Base-by-base conservation (phyloP, 2,888 invertebrate genomes). In the Agrotis puta region DNA sequence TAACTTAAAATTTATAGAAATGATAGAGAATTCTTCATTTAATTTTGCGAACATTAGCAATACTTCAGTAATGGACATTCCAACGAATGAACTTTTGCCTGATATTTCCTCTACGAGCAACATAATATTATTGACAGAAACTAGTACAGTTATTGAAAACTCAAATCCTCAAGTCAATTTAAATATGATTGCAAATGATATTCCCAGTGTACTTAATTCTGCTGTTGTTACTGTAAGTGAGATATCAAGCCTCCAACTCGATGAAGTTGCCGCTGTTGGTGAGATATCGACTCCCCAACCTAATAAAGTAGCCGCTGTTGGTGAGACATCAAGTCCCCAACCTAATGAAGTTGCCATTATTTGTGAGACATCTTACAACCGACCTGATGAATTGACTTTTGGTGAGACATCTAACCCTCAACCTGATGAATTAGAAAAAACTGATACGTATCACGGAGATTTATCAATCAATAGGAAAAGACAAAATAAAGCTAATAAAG, bases 1-100 rank as follows among this genome's bases (percentile, higher is more conserved):
- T 50, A 65, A 65, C 48, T 65, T 58, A 65, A 33, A 65, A 39
- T 57, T 57, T 58, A 57, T 57, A 48, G 57, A 65, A 56, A 63
- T 63, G 53, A 58, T 58, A 58, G 58, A 58, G 58, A 58, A 58
- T 58, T 58, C 58, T 58, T 58, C 45, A 58, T 58, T 58, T 58
- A 58, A 58, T 45, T 58, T 58, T 58, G 43, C 58, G 43, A 45
- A 45, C 58, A 53, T 53, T 53, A 16, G 53, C 53, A 53, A 53
- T 53, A 53, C 53, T 58, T 58, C 43, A 43, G 43, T 58, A 58
- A 45, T 45, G 45, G 45, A 3, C 45, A 45, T 45, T 45, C 45
- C 16, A 45, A 45, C 45, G 45, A 45, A 58, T 58, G 45, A 58
- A 58, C 58, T 58, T 58, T 22, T 58, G 22, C 58, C 58, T 58